Conservation (phyloP, 2,888 invertebrate genomes). For the Sminthurides aquaticus region DNA sequence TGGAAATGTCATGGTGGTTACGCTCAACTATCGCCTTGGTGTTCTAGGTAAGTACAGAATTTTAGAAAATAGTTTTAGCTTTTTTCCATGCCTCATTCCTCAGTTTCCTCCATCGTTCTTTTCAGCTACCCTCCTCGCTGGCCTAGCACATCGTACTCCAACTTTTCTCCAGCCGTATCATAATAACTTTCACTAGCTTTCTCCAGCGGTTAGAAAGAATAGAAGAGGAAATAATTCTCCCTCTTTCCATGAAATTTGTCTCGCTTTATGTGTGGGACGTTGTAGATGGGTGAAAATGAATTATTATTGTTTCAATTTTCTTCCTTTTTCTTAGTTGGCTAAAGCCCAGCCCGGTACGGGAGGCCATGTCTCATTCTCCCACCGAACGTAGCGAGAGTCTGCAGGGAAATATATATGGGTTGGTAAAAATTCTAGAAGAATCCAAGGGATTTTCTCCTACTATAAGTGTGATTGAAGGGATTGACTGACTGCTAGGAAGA, state of each 20-base stretch:
- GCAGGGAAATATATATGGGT: too few species aligned
- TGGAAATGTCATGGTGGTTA: conserved; percentile 76
- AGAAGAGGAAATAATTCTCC: neutral
- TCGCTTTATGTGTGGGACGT: neutral
- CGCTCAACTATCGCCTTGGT: conserved; percentile 74
- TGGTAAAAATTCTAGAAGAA: too few species aligned
- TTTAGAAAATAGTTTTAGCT: neutral
- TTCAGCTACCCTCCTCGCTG: too few species aligned
- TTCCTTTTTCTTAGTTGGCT: neutral
- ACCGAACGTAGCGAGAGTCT: too few species aligned
- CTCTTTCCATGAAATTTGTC: neutral
- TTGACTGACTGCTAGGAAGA: too few species aligned
- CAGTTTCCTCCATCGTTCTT: too few species aligned
- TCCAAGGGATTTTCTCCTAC: too few species aligned
- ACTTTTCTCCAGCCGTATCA: neutral
- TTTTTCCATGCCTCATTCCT: conserved; percentile 6
- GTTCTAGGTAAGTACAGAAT: conserved; percentile 58
- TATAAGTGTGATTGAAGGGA: too few species aligned
- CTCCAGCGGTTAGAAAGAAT: neutral
- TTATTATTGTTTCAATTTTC: neutral
- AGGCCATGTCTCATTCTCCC: too few species aligned
- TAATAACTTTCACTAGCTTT: too few species aligned
- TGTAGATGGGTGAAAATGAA: neutral
- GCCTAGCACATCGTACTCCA: too few species aligned
- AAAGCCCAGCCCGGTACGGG: too few species aligned